Evolutionary conservation across 2,113 vertebrate species (phyloP).

Genomic region (Crocuta crocuta): DNA sequence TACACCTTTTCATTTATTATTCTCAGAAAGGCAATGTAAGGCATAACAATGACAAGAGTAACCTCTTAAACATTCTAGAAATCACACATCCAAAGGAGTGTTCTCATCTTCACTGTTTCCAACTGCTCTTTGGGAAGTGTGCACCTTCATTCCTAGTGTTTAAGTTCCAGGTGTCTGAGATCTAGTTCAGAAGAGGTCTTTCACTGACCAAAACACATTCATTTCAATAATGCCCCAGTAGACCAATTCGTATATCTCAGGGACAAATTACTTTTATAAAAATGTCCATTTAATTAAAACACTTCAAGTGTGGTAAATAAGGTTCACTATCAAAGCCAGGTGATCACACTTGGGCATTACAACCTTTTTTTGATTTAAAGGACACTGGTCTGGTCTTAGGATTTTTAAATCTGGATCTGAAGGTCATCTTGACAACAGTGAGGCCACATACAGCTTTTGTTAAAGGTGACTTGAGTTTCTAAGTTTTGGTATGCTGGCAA

Average conservation of each 20-base stretch:
- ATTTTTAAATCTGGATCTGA: constrained; percentile 11
- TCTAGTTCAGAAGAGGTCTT: not conserved
- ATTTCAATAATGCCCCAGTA: not conserved
- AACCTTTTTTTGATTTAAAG: not conserved
- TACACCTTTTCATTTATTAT: constrained; percentile 12
- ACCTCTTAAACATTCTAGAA: not conserved
- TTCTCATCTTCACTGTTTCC: not conserved
- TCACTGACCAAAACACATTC: not conserved
- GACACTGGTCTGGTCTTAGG: not conserved
- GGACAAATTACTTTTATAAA: not conserved
- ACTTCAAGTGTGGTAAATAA: not conserved
- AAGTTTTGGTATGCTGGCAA: not conserved
- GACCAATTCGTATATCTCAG: not conserved
- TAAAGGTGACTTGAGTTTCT: constrained; percentile 4
- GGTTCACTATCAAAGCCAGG: not conserved
- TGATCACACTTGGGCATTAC: not conserved
- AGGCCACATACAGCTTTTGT: not conserved
- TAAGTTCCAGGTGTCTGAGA: not conserved
- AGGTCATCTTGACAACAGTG: not conserved
- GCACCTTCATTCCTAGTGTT: not conserved
- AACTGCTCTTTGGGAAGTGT: not conserved
- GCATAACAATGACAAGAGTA: not conserved
- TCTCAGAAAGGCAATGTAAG: not conserved
- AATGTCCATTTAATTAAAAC: not conserved
- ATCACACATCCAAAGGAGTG: not conserved